Conservation (phyloP, 2,797 vertebrate species). For the Brachymystax lenok region DNA sequence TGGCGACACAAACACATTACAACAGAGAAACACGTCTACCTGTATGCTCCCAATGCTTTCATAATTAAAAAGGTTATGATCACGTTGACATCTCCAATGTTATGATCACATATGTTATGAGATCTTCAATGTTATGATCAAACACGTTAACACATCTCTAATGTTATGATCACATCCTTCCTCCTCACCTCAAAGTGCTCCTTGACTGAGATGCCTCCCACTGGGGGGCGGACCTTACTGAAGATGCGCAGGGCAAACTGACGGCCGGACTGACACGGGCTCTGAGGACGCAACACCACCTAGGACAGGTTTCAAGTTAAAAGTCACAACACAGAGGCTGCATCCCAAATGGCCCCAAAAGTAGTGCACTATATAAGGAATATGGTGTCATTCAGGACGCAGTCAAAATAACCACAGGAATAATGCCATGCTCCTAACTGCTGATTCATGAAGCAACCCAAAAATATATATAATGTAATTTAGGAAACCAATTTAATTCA, state of each 20-base stretch:
- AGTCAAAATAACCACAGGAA: neutral
- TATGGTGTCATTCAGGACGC: neutral
- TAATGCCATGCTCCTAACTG: neutral
- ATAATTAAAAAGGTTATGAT: neutral
- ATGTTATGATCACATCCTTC: neutral
- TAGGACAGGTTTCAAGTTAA: constrained; percentile 50
- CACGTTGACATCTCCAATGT: too few relatives aligned
- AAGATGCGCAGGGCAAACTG: constrained; percentile 96
- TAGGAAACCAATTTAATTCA: neutral
- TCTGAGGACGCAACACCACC: constrained; percentile 97
- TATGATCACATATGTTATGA: neutral
- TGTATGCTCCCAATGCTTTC: neutral
- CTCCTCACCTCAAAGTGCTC: constrained; percentile 94
- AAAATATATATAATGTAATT: neutral
- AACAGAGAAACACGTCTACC: constrained; percentile 1
- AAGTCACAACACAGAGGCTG: neutral
- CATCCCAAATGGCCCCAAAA: neutral
- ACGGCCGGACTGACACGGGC: constrained; percentile 87
- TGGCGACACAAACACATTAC: constrained; percentile 47
- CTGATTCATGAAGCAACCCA: neutral
- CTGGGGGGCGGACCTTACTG: constrained; percentile 97
- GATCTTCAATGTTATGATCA: neutral
- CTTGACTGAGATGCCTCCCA: constrained; percentile 98
- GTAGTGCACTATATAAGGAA: neutral
- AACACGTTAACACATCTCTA: too few relatives aligned